phyloP scores from a whole-genome alignment of 1,140 invertebrate species.

The Trachymyrmex septentrionalis region DNA sequence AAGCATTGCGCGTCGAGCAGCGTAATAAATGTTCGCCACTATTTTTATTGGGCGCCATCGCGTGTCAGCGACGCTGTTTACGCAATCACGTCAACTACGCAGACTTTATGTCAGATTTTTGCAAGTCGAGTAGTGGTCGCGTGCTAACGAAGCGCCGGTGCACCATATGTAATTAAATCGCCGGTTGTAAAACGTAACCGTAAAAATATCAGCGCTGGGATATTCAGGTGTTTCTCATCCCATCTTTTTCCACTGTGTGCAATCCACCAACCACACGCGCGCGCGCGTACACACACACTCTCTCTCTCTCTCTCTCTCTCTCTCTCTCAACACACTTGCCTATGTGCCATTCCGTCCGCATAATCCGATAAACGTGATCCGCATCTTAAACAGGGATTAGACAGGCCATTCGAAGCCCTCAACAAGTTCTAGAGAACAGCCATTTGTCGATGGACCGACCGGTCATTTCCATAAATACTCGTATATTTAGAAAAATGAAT shows the following conservation, averaged over 20 bases:
- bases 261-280: neutral
- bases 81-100: slow-evolving; percentile 48
- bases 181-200: slow-evolving; percentile 69
- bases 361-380: slow-evolving; percentile 75
- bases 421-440: slow-evolving; percentile 29
- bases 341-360: slow-evolving; percentile 55
- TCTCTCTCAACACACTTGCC: neutral
- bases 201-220: slow-evolving; percentile 26
- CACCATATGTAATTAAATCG: slow-evolving; percentile 67
- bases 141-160: slow-evolving; percentile 54
- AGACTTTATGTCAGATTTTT: slow-evolving; percentile 65
- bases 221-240: slow-evolving; percentile 26
- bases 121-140: slow-evolving; percentile 20
- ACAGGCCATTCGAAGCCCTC: slow-evolving; percentile 23
- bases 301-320: neutral
- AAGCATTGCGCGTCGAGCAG: neutral
- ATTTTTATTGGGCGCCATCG: slow-evolving; percentile 26
- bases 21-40: slow-evolving; percentile 11
- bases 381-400: slow-evolving; percentile 64
- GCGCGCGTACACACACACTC: no score
- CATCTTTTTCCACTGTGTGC: neutral
- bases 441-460: neutral
- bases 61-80: slow-evolving; percentile 48
- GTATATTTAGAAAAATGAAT: slow-evolving; percentile 46
- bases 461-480: neutral